Percentiles rank a stretch among this genome's conserved stretches.
Conservation (phyloP, 2,888 invertebrate species). For the Anarsia innoxiella region DNA sequence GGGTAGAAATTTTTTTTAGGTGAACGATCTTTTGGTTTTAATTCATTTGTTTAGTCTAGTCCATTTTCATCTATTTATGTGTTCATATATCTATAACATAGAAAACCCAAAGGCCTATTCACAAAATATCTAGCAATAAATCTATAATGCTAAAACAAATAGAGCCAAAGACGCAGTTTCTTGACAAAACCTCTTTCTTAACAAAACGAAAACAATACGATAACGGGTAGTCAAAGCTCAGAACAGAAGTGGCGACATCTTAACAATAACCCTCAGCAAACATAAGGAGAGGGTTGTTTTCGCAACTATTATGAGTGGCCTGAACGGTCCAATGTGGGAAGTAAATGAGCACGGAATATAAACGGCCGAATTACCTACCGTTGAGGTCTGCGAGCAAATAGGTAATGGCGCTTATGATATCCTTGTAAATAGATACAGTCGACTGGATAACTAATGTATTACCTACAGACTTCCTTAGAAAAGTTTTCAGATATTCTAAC, state of each 20-base stretch:
- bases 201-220: not conserved
- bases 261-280: conserved; percentile 5
- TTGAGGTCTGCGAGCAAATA: conserved; percentile 4
- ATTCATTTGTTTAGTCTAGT: too few relatives aligned
- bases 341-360: conserved; percentile 20
- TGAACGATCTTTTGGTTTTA: too few relatives aligned
- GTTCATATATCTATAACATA: too few relatives aligned
- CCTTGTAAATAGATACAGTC: conserved; percentile 5
- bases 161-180: too few relatives aligned
- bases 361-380: conserved; percentile 18
- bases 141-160: too few relatives aligned
- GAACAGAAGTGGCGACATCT: conserved; percentile 5
- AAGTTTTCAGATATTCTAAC: too few relatives aligned
- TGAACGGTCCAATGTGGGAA: conserved; percentile 13
- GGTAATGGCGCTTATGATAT: not conserved
- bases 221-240: conserved; percentile 1
- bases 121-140: too few relatives aligned
- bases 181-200: too few relatives aligned
- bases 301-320: not conserved
- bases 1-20: too few relatives aligned
- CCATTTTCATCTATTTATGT: too few relatives aligned
- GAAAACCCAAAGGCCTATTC: too few relatives aligned
- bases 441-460: not conserved
- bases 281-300: conserved; percentile 2
- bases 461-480: too few relatives aligned